A percentile compares a stretch with the other conserved stretches of the same genome.
These are phyloP conservation scores for Lucilia cuprina DNA, from an alignment of 1,140 invertebrate species.

Conservation along the genomic window DNA sequence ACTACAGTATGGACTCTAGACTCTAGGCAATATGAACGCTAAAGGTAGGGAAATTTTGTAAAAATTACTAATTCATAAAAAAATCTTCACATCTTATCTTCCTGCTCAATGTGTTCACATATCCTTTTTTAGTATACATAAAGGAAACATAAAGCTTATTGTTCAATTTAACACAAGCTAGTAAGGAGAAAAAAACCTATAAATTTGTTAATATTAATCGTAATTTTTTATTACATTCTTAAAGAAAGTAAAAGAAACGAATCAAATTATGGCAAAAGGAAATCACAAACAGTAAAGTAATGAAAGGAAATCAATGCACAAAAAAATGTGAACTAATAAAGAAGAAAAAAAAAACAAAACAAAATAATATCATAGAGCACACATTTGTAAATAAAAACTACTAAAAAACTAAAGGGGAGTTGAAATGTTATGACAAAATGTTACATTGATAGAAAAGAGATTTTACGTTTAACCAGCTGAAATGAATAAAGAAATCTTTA, in stretches of 20 bases:
- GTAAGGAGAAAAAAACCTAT: background rate
- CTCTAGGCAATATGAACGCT: too few relatives aligned
- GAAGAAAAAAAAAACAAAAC: background rate
- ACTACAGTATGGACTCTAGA: too few relatives aligned
- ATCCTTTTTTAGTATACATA: background rate
- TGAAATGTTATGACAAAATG: slow-evolving; percentile 7
- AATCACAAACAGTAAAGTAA: background rate
- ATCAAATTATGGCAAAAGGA: slow-evolving; percentile 11
- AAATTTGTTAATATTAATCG: background rate
- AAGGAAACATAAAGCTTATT: slow-evolving; percentile 11
- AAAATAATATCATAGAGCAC: too few relatives aligned
- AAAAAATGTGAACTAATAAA: background rate
- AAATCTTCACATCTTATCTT: background rate
- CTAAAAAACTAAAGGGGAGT: background rate
- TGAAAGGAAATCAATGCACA: background rate
- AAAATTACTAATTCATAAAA: background rate
- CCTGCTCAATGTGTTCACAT: background rate
- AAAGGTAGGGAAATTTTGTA: background rate
- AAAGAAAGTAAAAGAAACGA: background rate
- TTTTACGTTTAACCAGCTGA: background rate
- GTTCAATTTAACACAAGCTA: slow-evolving; percentile 4
- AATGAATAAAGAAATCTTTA: background rate
- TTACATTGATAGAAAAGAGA: background rate
- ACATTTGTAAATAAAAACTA: background rate
- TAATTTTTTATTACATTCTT: slow-evolving; percentile 1